Percentiles rank a stretch among this genome's conserved stretches.
Conservation (phyloP, 2,113 vertebrate species). For the Eidolon helvum region DNA sequence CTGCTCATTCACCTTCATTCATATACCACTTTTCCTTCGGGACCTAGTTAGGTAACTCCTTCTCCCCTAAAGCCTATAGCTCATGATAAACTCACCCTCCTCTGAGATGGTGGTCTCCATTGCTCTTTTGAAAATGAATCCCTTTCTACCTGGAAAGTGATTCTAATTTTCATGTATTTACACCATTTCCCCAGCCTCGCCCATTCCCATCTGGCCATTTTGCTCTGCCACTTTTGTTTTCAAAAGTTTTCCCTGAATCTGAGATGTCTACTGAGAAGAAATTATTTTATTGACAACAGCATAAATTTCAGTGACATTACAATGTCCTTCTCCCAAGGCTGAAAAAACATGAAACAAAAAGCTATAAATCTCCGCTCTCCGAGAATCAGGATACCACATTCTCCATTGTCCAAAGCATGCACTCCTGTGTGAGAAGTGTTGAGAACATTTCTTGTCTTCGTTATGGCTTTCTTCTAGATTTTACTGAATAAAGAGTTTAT, state of each 20-base stretch:
- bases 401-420: neutral
- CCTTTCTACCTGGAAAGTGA: neutral
- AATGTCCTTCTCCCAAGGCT: slow-evolving; percentile 9
- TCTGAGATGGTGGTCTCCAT: neutral
- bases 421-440: neutral
- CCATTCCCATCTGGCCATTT: neutral
- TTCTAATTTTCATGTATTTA: neutral
- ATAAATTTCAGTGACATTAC: neutral
- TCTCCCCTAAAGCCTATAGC: neutral
- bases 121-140: neutral
- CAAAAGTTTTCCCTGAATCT: neutral
- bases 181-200: neutral
- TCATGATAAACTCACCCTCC: neutral
- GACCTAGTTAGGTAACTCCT: neutral
- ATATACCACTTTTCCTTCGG: neutral
- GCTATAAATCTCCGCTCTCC: neutral
- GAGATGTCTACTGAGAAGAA: neutral
- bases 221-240: neutral
- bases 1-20: neutral
- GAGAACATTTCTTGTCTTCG: neutral
- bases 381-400: accelerated
- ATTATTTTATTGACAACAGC: neutral
- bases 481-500: neutral
- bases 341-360: neutral
- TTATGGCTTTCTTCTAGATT: neutral